These are phyloP conservation scores for Heterohyrax brucei DNA, from an alignment of 2,797 vertebrate species.

Conservation along the genomic window DNA sequence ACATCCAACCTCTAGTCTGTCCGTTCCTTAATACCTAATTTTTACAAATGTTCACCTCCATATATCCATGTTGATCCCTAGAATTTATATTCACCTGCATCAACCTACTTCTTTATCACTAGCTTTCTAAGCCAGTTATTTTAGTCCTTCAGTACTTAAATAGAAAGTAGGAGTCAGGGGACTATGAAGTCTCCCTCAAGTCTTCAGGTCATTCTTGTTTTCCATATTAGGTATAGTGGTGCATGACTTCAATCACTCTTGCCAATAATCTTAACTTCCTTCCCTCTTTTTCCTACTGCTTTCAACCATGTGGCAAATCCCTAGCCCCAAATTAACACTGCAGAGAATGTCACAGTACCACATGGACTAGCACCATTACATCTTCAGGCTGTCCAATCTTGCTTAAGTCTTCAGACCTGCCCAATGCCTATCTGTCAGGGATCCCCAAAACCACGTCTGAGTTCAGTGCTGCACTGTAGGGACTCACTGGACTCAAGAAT, in stretches of 20 bases:
- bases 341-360: background rate
- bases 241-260: background rate
- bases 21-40: background rate
- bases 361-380: background rate
- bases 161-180: background rate
- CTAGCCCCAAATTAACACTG: background rate
- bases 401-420: background rate
- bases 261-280: slow-evolving; percentile 2
- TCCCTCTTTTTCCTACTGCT: background rate
- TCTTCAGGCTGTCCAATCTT: background rate
- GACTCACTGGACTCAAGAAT: background rate
- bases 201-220: background rate
- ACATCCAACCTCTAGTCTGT: background rate
- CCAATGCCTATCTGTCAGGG: background rate
- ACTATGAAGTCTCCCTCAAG: background rate
- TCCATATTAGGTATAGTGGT: background rate
- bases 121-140: background rate
- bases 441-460: background rate
- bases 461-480: background rate
- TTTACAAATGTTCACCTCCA: background rate
- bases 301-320: background rate
- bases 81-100: background rate
- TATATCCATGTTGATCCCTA: background rate
- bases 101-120: background rate
- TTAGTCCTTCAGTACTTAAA: background rate